Evolutionary conservation across 1,140 invertebrate genomes (phyloP).

Genomic region (Tigriopus japonicus): DNA sequence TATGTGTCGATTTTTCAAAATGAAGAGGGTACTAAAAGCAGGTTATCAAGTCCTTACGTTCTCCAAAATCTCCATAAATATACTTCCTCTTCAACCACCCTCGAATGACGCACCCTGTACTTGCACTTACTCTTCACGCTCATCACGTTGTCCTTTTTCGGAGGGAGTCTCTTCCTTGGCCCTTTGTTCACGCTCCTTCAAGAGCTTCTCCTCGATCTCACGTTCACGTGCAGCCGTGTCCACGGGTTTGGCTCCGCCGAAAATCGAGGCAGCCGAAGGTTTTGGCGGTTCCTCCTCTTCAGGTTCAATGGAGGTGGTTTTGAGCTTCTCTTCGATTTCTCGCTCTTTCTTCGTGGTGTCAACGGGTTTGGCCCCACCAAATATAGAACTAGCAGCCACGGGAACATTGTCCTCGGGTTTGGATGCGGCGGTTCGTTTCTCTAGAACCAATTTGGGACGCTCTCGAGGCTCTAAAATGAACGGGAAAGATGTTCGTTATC

Average conservation of each 20-base stretch:
- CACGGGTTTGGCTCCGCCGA: not conserved
- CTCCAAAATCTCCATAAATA: too few relatives aligned
- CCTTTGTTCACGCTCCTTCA: too few relatives aligned
- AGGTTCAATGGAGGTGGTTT: not conserved
- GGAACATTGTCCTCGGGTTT: not conserved
- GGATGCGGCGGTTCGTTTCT: slow-evolving; percentile 34
- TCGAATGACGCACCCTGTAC: too few relatives aligned
- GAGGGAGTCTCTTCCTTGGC: too few relatives aligned
- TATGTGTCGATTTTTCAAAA: too few relatives aligned
- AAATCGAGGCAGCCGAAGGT: not conserved
- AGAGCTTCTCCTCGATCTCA: not conserved
- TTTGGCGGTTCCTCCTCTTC: not conserved
- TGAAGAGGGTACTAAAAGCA: too few relatives aligned
- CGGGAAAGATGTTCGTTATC: too few relatives aligned
- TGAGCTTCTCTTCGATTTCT: slow-evolving; percentile 40
- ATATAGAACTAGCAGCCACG: slow-evolving; percentile 43
- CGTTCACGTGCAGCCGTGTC: not conserved
- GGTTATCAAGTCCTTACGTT: too few relatives aligned
- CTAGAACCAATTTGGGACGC: slow-evolving; percentile 46
- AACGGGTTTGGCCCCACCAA: slow-evolving; percentile 78
- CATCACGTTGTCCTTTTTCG: too few relatives aligned
- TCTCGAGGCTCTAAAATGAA: slow-evolving; percentile 21
- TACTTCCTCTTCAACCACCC: too few relatives aligned
- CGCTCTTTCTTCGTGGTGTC: slow-evolving; percentile 62
- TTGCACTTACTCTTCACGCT: too few relatives aligned